Conservation (phyloP, 2,113 vertebrate genomes). For the Chionomys nivalis region DNA sequence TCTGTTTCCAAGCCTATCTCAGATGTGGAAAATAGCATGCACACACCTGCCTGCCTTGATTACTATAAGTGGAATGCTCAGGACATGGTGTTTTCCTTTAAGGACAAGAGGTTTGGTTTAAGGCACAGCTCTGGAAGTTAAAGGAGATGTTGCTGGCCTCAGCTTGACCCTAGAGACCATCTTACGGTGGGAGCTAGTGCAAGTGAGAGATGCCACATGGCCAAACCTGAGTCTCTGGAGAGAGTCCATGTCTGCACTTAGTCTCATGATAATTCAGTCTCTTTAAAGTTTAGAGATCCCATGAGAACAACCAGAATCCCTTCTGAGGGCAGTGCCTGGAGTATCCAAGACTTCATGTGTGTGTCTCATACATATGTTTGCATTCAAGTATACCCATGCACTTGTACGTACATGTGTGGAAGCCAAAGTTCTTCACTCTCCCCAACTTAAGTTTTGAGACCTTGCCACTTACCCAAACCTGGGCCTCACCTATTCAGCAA, state of each 20-base stretch:
- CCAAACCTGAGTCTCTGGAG: not conserved
- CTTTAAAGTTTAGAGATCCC: not conserved
- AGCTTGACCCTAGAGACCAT: not conserved
- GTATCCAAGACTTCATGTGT: not conserved
- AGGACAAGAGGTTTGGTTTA: not conserved
- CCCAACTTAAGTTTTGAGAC: not conserved
- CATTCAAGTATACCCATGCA: too few species aligned
- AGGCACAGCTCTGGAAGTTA: not conserved
- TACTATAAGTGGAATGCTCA: not conserved
- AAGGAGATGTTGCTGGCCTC: not conserved
- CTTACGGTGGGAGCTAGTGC: not conserved
- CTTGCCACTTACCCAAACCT: too few species aligned
- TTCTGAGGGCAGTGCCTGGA: not conserved
- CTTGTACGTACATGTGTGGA: not conserved
- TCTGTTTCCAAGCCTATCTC: not conserved
- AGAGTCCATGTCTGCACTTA: fast-evolving
- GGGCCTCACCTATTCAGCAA: not conserved
- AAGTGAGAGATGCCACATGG: not conserved
- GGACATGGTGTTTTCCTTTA: not conserved
- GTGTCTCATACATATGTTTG: not conserved
- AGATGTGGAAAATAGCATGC: not conserved
- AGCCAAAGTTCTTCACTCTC: not conserved
- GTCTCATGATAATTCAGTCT: not conserved
- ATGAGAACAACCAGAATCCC: not conserved
- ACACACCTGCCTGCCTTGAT: not conserved